Evolutionary conservation across 2,888 invertebrate species (phyloP).

Genomic region (Neoaliturus tenellus): DNA sequence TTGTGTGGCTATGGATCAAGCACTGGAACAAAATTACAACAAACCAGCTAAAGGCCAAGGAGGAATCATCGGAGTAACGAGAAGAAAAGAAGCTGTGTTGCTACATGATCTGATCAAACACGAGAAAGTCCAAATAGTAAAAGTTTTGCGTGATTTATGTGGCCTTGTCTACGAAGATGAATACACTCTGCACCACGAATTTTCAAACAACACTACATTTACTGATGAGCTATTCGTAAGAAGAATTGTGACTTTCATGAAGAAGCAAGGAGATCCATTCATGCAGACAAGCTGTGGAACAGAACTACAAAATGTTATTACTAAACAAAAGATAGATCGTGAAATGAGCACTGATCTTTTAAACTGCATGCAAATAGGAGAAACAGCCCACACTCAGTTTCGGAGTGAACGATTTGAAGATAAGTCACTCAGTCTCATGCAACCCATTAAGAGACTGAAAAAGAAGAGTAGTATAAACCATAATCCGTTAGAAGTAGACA

Average conservation of each 20-base stretch:
- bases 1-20: no score
- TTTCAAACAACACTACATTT: neutral
- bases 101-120: no score
- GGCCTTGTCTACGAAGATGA: no score
- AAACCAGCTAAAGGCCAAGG: no score
- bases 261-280: conserved; percentile 1
- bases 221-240: neutral
- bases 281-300: neutral
- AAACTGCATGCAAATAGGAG: neutral
- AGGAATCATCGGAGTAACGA: no score
- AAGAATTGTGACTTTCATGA: conserved; percentile 5
- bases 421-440: conserved; percentile 20
- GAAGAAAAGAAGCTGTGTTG: no score
- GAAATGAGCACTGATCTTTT: neutral
- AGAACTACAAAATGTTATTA: neutral
- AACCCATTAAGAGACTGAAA: neutral
- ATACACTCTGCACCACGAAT: no score
- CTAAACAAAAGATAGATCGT: no score
- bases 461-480: neutral
- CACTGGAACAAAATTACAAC: no score
- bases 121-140: no score
- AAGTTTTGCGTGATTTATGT: no score
- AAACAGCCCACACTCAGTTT: neutral
- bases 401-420: neutral
- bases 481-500: neutral